Conservation (phyloP, 2,888 invertebrate species). For the Agrochola lota region DNA sequence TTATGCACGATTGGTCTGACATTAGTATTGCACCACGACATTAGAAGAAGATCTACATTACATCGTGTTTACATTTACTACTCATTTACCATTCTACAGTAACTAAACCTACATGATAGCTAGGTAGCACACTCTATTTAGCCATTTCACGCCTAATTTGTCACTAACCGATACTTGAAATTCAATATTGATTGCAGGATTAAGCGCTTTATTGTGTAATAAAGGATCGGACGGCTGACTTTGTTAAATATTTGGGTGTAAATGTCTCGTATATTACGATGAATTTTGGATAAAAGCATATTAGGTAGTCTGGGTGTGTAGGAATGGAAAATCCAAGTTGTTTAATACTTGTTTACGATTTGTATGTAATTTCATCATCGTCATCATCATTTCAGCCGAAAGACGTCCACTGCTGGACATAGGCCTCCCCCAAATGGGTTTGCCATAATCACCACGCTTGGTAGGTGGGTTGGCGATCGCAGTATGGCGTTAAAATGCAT, state of each 20-base stretch:
- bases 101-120: conserved; percentile 30
- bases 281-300: conserved; percentile 21
- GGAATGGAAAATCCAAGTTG: conserved; percentile 6
- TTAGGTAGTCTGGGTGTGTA: not conserved
- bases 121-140: conserved; percentile 45
- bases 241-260: conserved; percentile 56
- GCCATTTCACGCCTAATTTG: conserved; percentile 65
- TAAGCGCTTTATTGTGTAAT: conserved; percentile 60
- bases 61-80: not conserved
- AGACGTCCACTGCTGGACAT: too few relatives aligned
- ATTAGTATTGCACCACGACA: not conserved
- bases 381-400: too few relatives aligned
- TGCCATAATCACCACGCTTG: too few relatives aligned
- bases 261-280: conserved; percentile 31
- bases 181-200: conserved; percentile 68
- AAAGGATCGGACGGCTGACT: conserved; percentile 58
- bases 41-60: not conserved
- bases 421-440: too few relatives aligned
- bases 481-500: too few relatives aligned
- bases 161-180: conserved; percentile 52
- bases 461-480: too few relatives aligned
- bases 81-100: not conserved
- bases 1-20: not conserved
- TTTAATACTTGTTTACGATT: not conserved
- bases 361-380: too few relatives aligned